These are phyloP conservation scores for Columba livia DNA, from an alignment of 2,113 vertebrate genomes.

Conservation along the genomic window DNA sequence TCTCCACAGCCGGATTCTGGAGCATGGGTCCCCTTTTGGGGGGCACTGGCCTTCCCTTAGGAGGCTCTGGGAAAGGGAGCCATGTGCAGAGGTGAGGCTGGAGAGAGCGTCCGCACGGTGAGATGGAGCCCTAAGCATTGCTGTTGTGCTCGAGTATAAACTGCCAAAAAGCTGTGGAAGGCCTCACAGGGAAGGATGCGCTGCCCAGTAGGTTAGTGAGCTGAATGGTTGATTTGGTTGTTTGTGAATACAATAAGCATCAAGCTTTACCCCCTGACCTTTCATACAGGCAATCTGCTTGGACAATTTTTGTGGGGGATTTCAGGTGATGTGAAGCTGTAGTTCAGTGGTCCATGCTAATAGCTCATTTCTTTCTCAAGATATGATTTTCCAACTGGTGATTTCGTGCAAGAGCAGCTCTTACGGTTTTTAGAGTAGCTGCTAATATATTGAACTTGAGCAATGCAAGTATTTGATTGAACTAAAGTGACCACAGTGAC, in stretches of 20 bases:
- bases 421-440: not conserved
- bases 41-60: not conserved
- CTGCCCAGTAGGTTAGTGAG: not conserved
- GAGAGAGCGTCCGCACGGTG: accelerated
- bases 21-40: accelerated
- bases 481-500: not conserved
- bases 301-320: accelerated
- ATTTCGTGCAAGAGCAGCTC: not conserved
- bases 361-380: not conserved
- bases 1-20: not conserved
- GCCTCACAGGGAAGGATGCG: accelerated
- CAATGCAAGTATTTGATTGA: not conserved
- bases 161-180: not conserved
- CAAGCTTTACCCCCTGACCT: not conserved
- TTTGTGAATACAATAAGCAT: not conserved
- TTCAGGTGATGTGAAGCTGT: not conserved
- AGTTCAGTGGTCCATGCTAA: not conserved
- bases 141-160: not conserved
- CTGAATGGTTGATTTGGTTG: not conserved
- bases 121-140: accelerated
- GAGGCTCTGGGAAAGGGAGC: not conserved
- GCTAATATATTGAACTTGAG: not conserved
- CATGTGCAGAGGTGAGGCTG: not conserved
- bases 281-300: not conserved
- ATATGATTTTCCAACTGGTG: not conserved